phyloP scores from a whole-genome alignment of 2,113 vertebrate genomes.

The Cochlearius cochlearius region DNA sequence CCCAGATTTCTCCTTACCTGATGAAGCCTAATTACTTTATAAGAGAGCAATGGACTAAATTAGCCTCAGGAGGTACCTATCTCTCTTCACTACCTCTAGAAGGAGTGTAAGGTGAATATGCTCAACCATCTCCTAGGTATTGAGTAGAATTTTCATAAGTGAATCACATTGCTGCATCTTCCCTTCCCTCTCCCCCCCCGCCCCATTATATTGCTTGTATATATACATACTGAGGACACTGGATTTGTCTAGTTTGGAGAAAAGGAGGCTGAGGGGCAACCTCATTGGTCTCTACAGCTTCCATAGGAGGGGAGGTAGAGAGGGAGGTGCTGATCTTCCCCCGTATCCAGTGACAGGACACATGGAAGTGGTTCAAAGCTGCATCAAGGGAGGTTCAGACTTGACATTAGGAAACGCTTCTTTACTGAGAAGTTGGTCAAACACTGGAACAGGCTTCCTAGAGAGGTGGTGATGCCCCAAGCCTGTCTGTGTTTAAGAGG shows the following conservation, averaged over 20 bases:
- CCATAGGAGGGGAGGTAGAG: too few relatives aligned
- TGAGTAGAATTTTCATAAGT: background rate
- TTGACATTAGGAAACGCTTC: background rate
- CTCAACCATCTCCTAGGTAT: background rate
- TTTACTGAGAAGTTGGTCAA: background rate
- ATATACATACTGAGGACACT: background rate
- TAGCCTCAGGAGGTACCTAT: background rate
- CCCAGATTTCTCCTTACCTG: background rate
- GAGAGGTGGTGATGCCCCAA: background rate
- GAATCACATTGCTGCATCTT: background rate
- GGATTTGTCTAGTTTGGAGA: background rate
- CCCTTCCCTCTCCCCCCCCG: rapidly evolving
- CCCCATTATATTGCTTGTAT: background rate
- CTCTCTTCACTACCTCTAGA: background rate
- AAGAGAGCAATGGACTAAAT: conserved; percentile 13
- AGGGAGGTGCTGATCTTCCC: background rate
- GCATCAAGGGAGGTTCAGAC: background rate
- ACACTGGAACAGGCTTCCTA: background rate
- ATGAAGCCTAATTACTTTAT: conserved; percentile 20
- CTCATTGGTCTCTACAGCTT: background rate
- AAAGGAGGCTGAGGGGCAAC: background rate
- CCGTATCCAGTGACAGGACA: background rate
- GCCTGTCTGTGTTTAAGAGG: background rate
- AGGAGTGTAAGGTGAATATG: background rate
- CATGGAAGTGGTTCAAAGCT: background rate